phyloP scores from a whole-genome alignment of 2,113 vertebrate genomes.

The Camelus dromedarius region DNA sequence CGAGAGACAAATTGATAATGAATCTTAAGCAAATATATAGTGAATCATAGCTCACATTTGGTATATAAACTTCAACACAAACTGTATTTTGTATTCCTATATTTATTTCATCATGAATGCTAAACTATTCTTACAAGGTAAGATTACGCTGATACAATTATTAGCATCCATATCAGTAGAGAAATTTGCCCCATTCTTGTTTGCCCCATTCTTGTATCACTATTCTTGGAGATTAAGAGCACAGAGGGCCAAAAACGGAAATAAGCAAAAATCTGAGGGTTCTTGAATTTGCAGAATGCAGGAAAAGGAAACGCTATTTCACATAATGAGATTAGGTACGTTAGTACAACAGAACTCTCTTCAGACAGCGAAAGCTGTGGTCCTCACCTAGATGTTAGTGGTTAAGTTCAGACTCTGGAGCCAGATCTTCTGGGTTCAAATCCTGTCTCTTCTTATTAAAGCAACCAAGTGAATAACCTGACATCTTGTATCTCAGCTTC shows the following conservation, averaged over 20 bases:
- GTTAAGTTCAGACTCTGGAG: background rate
- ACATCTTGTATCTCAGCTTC: background rate
- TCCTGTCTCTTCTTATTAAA: background rate
- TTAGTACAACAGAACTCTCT: background rate
- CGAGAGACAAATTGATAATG: constrained; percentile 19
- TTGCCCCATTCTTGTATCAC: background rate
- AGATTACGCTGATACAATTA: background rate
- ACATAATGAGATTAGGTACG: background rate
- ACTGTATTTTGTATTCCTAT: background rate
- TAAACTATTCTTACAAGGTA: background rate
- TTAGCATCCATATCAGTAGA: background rate
- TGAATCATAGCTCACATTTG: background rate
- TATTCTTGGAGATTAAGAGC: background rate
- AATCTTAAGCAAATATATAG: constrained; percentile 39
- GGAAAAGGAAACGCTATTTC: background rate
- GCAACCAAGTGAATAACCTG: background rate
- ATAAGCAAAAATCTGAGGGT: constrained; percentile 17
- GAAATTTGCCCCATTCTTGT: background rate
- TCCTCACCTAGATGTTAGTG: background rate
- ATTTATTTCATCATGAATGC: background rate
- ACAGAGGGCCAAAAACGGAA: background rate
- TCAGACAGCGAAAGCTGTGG: background rate
- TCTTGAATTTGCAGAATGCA: background rate
- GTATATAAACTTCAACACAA: background rate
- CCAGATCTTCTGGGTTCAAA: background rate